Evolutionary conservation across 2,888 invertebrate species (phyloP), one percentile per base, ranked within the genome.

Genomic region (Schizotus pectinicornis): DNA sequence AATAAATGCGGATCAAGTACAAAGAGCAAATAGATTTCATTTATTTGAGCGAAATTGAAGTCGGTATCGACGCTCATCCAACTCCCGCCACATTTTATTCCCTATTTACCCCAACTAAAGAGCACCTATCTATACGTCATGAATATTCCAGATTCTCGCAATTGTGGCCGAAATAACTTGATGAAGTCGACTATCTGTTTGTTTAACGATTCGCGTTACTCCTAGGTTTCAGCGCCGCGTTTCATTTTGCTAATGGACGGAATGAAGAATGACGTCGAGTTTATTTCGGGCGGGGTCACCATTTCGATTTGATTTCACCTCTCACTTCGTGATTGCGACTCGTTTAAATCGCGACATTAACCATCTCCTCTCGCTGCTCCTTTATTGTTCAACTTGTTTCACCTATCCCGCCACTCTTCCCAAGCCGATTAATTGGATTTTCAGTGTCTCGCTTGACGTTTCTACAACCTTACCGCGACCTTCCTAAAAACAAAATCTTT

Each of bases 1-100:
- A 70, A 70, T 71, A 73, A 71, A 70, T 68, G 66, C 68, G 69
- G 67, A 70, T 70, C 67, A 67, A 67, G 67, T 67, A 68, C 69
- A 68, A 71, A 72, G 68, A 70, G 68, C 69, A 69, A 71, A 72
- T 71, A 68, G 71, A 69, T 70, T 71, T 70, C 68, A 70, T 70
- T 72, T 70, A 71, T 69, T 70, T 68, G 65, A 61, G 59, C 65
- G 66, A 65, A 65, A 63, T 67, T 68, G 68, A 66, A 65, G 59
- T 63, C 54, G 62, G 63, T 66, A 59, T 65, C 62, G 63, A 55
- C 56, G 65, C 56, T 64, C 60, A 62, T 64, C 63, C 65, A 65
- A 64, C 62, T 65, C 58, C 51, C 62, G 30, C 35, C 51, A 62
- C 62, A 65, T 64, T 68, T 65, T 65, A 67, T 63, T 53, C 62